Base-by-base conservation (phyloP, 1,140 invertebrate species). In the Phthorimaea operculella region DNA sequence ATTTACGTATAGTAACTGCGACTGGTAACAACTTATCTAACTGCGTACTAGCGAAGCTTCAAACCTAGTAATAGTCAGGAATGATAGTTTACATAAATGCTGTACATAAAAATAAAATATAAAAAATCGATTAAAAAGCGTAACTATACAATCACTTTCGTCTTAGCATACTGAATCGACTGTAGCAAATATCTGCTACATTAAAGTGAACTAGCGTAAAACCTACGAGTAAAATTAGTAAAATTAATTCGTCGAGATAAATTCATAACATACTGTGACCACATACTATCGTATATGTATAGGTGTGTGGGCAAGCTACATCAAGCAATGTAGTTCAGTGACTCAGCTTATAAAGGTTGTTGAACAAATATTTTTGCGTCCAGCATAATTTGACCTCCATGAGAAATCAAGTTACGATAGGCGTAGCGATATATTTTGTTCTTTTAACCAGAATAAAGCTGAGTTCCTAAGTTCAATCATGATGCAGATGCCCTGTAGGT, bases 81-180 rank as follows among this genome's bases (percentile, higher is more conserved):
- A 82, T 82, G 77, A 80, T 80, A 65, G 72, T 74, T 76, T 72
- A 76, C 64, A 69, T 77, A 79, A 79, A 81, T 75, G 75, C 78
- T 81, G 71, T 83, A 83, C 73, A 79, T 71, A 70, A 59, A 74
- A 75, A 64, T n/a, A n/a, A n/a, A n/a, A n/a, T 54, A 68, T 64
- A 74, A 70, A 76, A 59, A 72, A 70, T 68, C 64, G 62, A 64
- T 58, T 74, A 76, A 70, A 57, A 75, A 79, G 70, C 75, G 79
- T 82, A 79, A 74, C 76, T 82, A 76, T 74, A 80, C 68, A 80
- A 80, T 79, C 76, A 80, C 76, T 77, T 71, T 64, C 58, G 50
- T 59, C 74, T 74, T 78, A 75, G 68, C 60, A 63, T 79, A 81
- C 58, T 72, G 71, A 83, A 28, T 28, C 81, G 79, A 82, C 81